phyloP scores from a whole-genome alignment of 2,113 vertebrate species.

The Oplegnathus fasciatus region DNA sequence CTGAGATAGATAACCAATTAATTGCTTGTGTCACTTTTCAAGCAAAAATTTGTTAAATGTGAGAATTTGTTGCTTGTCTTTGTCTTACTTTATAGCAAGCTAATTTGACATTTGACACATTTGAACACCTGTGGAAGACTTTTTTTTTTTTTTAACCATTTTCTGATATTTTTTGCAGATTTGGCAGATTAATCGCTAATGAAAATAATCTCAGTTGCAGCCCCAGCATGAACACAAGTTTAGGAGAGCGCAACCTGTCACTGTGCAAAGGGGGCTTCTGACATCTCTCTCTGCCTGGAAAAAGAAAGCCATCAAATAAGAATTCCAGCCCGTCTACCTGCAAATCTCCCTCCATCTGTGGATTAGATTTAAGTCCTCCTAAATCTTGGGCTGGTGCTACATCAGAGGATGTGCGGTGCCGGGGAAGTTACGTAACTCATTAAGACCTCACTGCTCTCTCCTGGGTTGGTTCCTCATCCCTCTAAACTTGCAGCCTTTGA shows the following conservation, averaged over 20 bases:
- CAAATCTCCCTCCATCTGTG: constrained; percentile 81
- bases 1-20: background rate
- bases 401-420: constrained; percentile 81
- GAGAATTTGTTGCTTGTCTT: background rate
- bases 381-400: constrained; percentile 84
- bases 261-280: constrained; percentile 29
- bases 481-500: constrained; percentile 82
- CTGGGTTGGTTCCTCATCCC: constrained; percentile 76
- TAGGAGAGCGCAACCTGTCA: constrained; percentile 32
- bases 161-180: background rate
- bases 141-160: background rate
- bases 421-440: constrained; percentile 86
- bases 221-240: background rate
- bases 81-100: background rate
- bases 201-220: background rate
- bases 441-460: constrained; percentile 79
- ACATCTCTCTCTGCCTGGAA: constrained; percentile 72
- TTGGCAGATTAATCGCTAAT: too few relatives aligned
- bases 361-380: constrained; percentile 84
- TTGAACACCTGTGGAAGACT: background rate
- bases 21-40: background rate
- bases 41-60: background rate
- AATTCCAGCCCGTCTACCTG: constrained; percentile 84
- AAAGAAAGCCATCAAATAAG: constrained; percentile 86
- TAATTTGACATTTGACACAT: background rate